Evolutionary conservation across 2,888 invertebrate species (phyloP).

Genomic region (Dascillus cervinus): DNA sequence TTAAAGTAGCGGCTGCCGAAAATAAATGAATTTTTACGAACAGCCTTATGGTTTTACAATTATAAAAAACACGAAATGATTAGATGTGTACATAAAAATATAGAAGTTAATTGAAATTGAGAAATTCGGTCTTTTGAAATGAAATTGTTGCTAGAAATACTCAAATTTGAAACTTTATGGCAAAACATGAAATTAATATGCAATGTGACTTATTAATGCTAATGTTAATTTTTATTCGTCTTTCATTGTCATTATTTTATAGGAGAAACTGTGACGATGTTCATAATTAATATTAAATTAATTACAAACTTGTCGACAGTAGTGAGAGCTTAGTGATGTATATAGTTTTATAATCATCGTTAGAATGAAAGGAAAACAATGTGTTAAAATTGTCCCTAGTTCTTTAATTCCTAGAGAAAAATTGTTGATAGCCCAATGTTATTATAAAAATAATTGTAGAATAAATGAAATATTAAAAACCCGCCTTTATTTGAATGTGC

Average conservation of each 20-base stretch:
- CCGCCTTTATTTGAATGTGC: too few relatives aligned
- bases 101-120: too few relatives aligned
- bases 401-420: conserved; percentile 19
- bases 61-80: too few relatives aligned
- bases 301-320: conserved; percentile 18
- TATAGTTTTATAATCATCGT: conserved; percentile 25
- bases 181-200: conserved; percentile 11
- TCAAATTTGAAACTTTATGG: too few relatives aligned
- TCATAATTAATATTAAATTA: conserved; percentile 15
- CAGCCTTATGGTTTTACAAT: conserved; percentile 18
- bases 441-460: conserved; percentile 27
- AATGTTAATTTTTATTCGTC: conserved; percentile 17
- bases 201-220: conserved; percentile 18
- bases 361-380: conserved; percentile 17
- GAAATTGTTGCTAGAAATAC: too few relatives aligned
- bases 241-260: conserved; percentile 19
- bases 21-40: too few relatives aligned
- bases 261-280: conserved; percentile 12
- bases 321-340: conserved; percentile 20
- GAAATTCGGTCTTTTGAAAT: too few relatives aligned
- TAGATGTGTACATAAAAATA: too few relatives aligned
- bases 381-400: conserved; percentile 18
- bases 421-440: conserved; percentile 29
- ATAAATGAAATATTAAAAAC: too few relatives aligned
- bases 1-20: too few relatives aligned